Evolutionary conservation across 2,888 invertebrate genomes (phyloP).

Genomic region (Perizoma flavofasciatum): DNA sequence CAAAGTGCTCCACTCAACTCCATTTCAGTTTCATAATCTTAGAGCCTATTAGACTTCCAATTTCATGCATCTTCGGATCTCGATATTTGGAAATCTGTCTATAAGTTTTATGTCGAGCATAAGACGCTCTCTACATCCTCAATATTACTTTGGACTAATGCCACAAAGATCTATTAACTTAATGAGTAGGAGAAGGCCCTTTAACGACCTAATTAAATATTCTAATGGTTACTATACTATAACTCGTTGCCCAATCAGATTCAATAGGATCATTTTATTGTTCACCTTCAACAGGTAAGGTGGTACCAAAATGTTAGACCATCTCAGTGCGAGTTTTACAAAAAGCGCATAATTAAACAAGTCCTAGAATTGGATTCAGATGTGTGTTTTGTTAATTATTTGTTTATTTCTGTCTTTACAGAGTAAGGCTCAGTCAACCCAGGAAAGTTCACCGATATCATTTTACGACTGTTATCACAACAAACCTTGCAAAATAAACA

Average conservation of each 20-base stretch:
- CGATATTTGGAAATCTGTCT: too few species aligned
- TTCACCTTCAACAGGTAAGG: slow-evolving; percentile 19
- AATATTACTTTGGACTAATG: too few species aligned
- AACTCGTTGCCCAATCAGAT: slow-evolving; percentile 25
- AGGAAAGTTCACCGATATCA: slow-evolving; percentile 9
- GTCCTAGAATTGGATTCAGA: too few species aligned
- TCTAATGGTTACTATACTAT: slow-evolving; percentile 19
- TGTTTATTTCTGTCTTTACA: slow-evolving; percentile 14
- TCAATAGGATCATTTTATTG: slow-evolving; percentile 24
- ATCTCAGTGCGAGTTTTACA: not conserved
- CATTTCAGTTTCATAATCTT: too few species aligned
- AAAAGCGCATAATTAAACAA: not conserved
- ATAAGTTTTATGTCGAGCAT: too few species aligned
- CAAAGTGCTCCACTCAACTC: too few species aligned
- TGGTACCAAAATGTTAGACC: not conserved
- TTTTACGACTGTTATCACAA: slow-evolving; percentile 15
- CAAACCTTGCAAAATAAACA: slow-evolving; percentile 18
- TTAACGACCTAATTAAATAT: slow-evolving; percentile 32
- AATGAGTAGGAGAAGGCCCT: slow-evolving; percentile 28
- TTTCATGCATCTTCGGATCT: too few species aligned
- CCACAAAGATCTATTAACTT: slow-evolving; percentile 1
- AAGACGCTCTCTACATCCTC: too few species aligned
- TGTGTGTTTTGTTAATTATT: not conserved
- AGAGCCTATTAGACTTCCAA: too few species aligned
- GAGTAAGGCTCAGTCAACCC: slow-evolving; percentile 1